Evolutionary conservation across 2,888 invertebrate species (phyloP).

Genomic region (Argyra leucocephala): DNA sequence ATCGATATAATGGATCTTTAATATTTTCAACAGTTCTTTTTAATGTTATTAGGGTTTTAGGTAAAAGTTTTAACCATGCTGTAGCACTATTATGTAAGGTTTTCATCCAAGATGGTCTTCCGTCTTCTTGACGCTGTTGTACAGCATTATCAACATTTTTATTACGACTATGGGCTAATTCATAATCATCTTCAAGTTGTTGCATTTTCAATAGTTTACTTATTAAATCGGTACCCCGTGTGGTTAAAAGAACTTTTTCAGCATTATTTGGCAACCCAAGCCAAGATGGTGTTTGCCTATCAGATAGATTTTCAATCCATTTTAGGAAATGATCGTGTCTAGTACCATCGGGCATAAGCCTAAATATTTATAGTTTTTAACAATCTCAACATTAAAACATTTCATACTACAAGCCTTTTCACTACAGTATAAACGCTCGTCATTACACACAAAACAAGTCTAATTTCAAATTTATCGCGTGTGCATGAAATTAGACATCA

Average conservation of each 20-base stretch:
- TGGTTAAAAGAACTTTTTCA: conserved; percentile 80
- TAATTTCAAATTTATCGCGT: too few relatives aligned
- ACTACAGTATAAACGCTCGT: too few relatives aligned
- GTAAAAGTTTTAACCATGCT: conserved; percentile 86
- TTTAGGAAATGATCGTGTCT: conserved; percentile 91
- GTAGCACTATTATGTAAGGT: conserved; percentile 83
- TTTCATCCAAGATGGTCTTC: conserved; percentile 97
- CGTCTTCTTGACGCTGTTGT: conserved; percentile 56
- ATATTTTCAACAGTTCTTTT: conserved; percentile 96
- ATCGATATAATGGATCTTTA: conserved; percentile 94
- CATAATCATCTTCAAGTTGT: conserved; percentile 89
- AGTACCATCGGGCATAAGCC: conserved; percentile 96
- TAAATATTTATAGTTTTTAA: too few relatives aligned
- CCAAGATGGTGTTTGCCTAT: conserved; percentile 96
- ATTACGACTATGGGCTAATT: conserved; percentile 72
- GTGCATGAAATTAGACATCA: too few relatives aligned
- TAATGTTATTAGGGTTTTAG: conserved; percentile 68
- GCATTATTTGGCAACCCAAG: conserved; percentile 96
- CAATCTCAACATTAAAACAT: too few relatives aligned
- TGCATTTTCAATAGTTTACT: conserved; percentile 96
- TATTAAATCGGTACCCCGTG: conserved; percentile 82
- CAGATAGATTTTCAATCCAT: conserved; percentile 91
- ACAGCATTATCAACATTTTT: conserved; percentile 42
- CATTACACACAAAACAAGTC: too few relatives aligned
- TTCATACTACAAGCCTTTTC: too few relatives aligned